Percentiles rank a stretch among this genome's conserved stretches.
Evolutionary conservation across 2,888 invertebrate species (phyloP).

Genomic region (Tiphia femorata): DNA sequence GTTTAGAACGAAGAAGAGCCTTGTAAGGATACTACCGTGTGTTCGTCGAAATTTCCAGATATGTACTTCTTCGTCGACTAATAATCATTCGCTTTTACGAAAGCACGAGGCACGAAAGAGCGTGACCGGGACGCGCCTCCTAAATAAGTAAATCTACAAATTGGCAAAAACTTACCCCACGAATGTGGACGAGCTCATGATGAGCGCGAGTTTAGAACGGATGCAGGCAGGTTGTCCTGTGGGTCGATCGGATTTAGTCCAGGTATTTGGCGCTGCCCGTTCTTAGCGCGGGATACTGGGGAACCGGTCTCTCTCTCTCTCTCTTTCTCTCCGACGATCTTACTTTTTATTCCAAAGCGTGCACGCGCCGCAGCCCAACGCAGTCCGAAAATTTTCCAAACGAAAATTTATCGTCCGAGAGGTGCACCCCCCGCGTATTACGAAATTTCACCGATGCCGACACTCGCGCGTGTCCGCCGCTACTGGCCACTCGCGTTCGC

Average conservation of each 20-base stretch:
- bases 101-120: no score
- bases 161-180: slow-evolving; percentile 37
- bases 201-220: no score
- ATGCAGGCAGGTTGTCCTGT: neutral
- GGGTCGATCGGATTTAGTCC: neutral
- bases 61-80: neutral
- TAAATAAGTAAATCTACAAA: slow-evolving; percentile 7
- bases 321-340: neutral
- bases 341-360: no score
- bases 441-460: slow-evolving; percentile 61
- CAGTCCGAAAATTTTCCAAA: no score
- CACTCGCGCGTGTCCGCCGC: slow-evolving; percentile 60
- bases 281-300: no score
- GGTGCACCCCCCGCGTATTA: no score
- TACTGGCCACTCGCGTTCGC: slow-evolving; percentile 51
- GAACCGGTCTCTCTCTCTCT: neutral
- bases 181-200: slow-evolving; percentile 43
- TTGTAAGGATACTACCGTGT: no score
- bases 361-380: no score
- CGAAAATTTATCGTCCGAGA: neutral
- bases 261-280: no score
- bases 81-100: neutral
- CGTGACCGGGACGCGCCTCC: no score
- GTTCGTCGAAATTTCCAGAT: neutral
- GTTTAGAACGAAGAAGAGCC: no score